phyloP scores from a whole-genome alignment of 2,888 invertebrate genomes.

The Chrysomela aeneicollis region DNA sequence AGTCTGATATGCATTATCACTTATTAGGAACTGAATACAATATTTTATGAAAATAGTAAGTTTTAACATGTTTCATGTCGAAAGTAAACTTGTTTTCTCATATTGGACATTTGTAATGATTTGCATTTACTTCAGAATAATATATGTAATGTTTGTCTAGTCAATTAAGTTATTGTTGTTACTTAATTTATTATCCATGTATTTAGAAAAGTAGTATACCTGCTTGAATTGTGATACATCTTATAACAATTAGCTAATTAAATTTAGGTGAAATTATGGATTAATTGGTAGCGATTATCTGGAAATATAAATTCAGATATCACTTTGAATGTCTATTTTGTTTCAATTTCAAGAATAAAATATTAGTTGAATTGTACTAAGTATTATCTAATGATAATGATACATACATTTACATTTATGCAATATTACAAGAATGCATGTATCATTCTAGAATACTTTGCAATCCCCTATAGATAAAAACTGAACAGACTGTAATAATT shows the following conservation, averaged over 20 bases:
- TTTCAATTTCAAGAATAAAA: slow-evolving; percentile 30
- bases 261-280: slow-evolving; percentile 22
- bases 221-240: slow-evolving; percentile 59
- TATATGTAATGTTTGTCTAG: slow-evolving; percentile 46
- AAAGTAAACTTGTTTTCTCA: background rate
- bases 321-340: slow-evolving; percentile 40
- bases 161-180: slow-evolving; percentile 52
- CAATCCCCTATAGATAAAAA: slow-evolving; percentile 40
- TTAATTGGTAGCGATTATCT: slow-evolving; percentile 37
- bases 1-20: no score
- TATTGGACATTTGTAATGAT: background rate
- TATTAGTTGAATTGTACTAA: slow-evolving; percentile 33
- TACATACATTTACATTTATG: slow-evolving; percentile 40
- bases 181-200: slow-evolving; percentile 51
- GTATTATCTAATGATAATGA: slow-evolving; percentile 22
- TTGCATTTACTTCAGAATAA: slow-evolving; percentile 6
- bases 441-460: slow-evolving; percentile 45
- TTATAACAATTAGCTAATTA: slow-evolving; percentile 38
- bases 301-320: slow-evolving; percentile 33
- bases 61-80: no score
- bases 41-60: no score
- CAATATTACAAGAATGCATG: slow-evolving; percentile 43
- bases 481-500: slow-evolving; percentile 53
- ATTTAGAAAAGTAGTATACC: slow-evolving; percentile 53
- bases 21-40: no score